phyloP scores from a whole-genome alignment of 2,888 invertebrate genomes.

The Ashinkailepas kermadecensis region DNA sequence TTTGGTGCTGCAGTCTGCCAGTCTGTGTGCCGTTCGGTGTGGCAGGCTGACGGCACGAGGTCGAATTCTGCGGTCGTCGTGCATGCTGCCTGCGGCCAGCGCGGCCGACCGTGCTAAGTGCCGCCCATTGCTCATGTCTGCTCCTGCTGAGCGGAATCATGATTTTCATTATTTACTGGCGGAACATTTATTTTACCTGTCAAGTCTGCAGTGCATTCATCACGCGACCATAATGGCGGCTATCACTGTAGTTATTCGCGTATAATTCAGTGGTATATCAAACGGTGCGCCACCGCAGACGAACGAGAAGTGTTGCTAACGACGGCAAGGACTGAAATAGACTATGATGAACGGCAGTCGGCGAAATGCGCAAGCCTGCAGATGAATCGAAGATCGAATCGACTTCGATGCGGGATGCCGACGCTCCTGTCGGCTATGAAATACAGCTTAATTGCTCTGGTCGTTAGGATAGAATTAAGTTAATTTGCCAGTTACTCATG shows the following conservation, averaged over 20 bases:
- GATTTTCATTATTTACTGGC: conserved; percentile 9
- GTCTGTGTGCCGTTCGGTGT: too few species aligned
- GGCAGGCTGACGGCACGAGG: too few species aligned
- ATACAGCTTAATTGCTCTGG: neutral
- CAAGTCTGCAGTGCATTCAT: conserved; percentile 1
- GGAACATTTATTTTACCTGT: conserved; percentile 13
- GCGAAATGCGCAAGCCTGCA: neutral
- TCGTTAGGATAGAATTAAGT: conserved; percentile 1
- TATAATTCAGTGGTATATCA: conserved; percentile 10
- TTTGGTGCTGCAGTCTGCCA: too few species aligned
- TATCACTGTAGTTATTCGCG: conserved; percentile 16
- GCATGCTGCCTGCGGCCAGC: neutral
- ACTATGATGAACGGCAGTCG: neutral
- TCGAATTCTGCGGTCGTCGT: neutral
- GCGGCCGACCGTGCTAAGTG: neutral
- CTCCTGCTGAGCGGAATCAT: neutral
- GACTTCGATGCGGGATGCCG: neutral
- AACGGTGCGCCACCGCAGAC: neutral
- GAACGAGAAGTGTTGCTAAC: neutral
- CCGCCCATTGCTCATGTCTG: neutral
- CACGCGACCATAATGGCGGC: conserved; percentile 1
- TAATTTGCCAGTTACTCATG: neutral
- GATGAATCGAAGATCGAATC: neutral
- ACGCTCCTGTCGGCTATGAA: neutral
- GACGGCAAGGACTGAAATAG: neutral